Conservation (phyloP, 2,797 vertebrate species). For the Spinus olivaceus region DNA sequence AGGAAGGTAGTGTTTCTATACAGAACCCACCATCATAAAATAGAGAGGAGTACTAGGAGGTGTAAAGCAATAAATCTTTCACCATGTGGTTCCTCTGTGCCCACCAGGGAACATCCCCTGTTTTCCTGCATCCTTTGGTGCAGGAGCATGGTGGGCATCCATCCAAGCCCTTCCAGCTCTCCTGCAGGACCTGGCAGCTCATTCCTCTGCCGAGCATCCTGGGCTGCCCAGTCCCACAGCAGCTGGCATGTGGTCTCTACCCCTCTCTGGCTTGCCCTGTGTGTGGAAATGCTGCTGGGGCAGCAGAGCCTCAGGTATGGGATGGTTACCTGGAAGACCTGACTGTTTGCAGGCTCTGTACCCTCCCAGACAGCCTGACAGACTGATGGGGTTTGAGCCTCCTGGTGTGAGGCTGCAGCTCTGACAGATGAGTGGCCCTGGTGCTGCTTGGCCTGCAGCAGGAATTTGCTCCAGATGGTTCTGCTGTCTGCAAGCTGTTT, state of each 20-base stretch:
- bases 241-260: background rate
- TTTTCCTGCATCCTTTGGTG: background rate
- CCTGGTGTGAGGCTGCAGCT: background rate
- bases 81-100: fast-evolving
- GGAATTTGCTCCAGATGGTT: background rate
- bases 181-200: background rate
- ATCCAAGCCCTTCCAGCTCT: background rate
- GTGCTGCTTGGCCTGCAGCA: background rate
- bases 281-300: fast-evolving
- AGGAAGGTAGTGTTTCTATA: background rate
- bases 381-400: background rate
- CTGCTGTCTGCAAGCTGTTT: background rate
- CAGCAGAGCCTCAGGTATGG: fast-evolving
- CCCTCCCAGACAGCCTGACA: background rate
- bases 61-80: background rate
- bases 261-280: fast-evolving
- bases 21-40: background rate
- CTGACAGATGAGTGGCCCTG: fast-evolving
- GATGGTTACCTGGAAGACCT: background rate
- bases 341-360: background rate
- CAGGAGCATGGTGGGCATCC: background rate
- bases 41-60: background rate
- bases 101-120: background rate
- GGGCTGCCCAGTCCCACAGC: background rate
- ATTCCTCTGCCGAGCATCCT: background rate